Evolutionary conservation across 2,113 vertebrate species (phyloP), one percentile per base, ranked within the genome.

Genomic region (Monopterus albus): DNA sequence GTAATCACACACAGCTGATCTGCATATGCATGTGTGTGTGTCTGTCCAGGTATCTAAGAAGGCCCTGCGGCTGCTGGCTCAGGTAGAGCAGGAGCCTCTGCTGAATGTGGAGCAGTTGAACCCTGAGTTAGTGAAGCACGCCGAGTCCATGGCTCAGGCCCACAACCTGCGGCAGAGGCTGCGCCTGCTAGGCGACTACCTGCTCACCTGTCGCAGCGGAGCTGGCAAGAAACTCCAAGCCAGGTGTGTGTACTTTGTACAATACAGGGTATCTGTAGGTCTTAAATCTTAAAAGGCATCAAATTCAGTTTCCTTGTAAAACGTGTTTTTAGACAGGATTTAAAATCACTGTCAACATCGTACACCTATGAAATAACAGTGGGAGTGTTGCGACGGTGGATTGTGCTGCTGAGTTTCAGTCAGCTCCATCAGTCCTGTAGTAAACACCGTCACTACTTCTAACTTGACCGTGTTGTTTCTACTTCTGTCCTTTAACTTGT

Each of bases 101-200:
- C 88, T 99, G 20, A 92, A 98, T 87, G 81, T 99, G 84, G 91
- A 95, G 77, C 83, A 88, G 84, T 87, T 98, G 74, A 99, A 98
- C 0, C 90, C 95, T 0, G 93, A 94, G 5, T 88, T 99, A 50
- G 94, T 95, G 0, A 81, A 86, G 5, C 96, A 99, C 0, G 81
- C 95, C 0, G 95, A 96, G 45, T 87, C 67, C 55, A 96, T 98
- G 96, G 67, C 71, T 2, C 87, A 84, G 31, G 90, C 94, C 5
- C 85, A 82, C 15, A 71, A 8, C 25, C 92, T 93, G 78, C 89
- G 97, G 15, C 94, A 95, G 58, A 94, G 88, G 82, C 94, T 99
- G n/a, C 94, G 95, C 35, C 92, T 98, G n/a, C 89, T 98, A 23
- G 96, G 95, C 0, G 96, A 98, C 74, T 98, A 98, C 73, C 86